Conservation (phyloP, 2,797 vertebrate genomes). For the Paguma larvata region DNA sequence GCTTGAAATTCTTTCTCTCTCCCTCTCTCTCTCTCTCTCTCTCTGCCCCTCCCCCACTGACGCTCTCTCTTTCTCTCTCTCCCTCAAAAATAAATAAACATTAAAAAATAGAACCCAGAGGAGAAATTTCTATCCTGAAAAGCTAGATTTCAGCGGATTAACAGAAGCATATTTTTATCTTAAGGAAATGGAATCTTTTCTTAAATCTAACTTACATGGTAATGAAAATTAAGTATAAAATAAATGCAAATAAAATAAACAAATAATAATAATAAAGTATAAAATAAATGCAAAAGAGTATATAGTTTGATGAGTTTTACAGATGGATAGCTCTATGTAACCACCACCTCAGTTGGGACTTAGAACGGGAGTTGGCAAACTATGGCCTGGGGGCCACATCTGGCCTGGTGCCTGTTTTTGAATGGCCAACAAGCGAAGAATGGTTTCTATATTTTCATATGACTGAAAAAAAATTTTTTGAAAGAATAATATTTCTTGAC, state of each 20-base stretch:
- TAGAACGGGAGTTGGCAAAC: slow-evolving; percentile 12
- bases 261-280: slow-evolving; percentile 51
- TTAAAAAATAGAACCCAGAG: slow-evolving; percentile 18
- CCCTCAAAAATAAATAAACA: too few relatives aligned
- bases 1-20: too few relatives aligned
- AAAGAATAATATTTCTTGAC: slow-evolving; percentile 56
- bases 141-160: slow-evolving; percentile 22
- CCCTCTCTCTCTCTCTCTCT: too few relatives aligned
- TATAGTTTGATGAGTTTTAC: not conserved
- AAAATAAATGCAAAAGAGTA: slow-evolving; percentile 40
- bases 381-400: not conserved
- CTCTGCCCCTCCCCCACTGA: too few relatives aligned
- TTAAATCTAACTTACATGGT: slow-evolving; percentile 61
- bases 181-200: slow-evolving; percentile 54
- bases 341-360: not conserved
- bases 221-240: slow-evolving; percentile 63
- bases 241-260: slow-evolving; percentile 47
- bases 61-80: too few relatives aligned
- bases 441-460: slow-evolving; percentile 35
- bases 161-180: slow-evolving; percentile 39
- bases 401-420: not conserved
- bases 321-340: not conserved
- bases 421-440: not conserved
- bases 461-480: not conserved
- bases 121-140: slow-evolving; percentile 50